phyloP scores from a whole-genome alignment of 2,113 vertebrate species.

The Equus quagga region DNA sequence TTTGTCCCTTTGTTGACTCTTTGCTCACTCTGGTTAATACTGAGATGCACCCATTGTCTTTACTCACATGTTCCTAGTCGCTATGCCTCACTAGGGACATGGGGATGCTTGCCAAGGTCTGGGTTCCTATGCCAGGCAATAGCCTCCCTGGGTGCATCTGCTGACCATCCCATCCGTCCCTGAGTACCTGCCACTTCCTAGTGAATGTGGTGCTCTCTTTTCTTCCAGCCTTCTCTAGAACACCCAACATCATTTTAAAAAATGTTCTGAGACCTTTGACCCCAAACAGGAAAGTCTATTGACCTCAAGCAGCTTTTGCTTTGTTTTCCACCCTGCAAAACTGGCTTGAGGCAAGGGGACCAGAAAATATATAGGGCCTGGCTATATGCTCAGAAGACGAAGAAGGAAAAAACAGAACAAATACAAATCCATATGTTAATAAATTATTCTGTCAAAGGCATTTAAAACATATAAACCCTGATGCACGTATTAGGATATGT shows the following conservation, averaged over 20 bases:
- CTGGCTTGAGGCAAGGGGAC: neutral
- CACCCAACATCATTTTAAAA: neutral
- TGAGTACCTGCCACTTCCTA: neutral
- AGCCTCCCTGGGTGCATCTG: neutral
- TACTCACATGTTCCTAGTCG: neutral
- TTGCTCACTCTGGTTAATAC: neutral
- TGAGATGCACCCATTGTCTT: neutral
- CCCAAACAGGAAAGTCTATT: neutral
- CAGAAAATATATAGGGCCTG: neutral
- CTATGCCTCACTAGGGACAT: rapidly evolving
- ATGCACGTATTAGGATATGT: neutral
- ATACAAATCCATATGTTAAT: conserved; percentile 1
- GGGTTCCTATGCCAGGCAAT: neutral
- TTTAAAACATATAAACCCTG: neutral
- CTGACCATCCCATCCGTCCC: too few relatives aligned
- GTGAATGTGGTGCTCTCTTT: neutral
- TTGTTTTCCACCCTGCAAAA: neutral
- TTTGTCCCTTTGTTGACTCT: neutral
- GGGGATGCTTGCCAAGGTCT: neutral
- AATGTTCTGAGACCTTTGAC: neutral
- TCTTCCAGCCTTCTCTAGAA: neutral
- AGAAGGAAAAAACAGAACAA: neutral
- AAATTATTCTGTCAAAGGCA: neutral
- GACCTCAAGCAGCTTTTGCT: neutral
- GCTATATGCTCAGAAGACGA: neutral